Percentiles rank a stretch among this genome's conserved stretches.
Evolutionary conservation across 2,888 invertebrate species (phyloP).

Genomic region (Coremacera marginata): DNA sequence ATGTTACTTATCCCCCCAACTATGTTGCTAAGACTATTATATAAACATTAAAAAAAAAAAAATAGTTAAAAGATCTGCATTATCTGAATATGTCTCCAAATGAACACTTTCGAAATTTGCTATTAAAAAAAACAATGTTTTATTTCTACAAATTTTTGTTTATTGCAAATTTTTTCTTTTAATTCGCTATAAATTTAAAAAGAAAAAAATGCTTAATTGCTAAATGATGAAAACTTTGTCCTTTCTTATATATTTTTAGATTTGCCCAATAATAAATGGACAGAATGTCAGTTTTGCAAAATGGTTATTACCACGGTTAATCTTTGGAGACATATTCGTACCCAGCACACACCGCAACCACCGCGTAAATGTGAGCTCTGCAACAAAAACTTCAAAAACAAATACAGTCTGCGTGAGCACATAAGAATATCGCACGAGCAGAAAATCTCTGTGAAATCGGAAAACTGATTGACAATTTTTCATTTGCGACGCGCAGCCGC

Average conservation of each 20-base stretch:
- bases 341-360: conserved; percentile 69
- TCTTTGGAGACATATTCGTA: conserved; percentile 71
- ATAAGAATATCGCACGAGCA: conserved; percentile 69
- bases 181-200: conserved; percentile 31
- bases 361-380: conserved; percentile 69
- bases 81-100: conserved; percentile 69
- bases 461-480: conserved; percentile 62
- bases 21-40: too few relatives aligned
- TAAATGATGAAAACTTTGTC: conserved; percentile 47
- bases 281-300: conserved; percentile 71
- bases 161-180: conserved; percentile 17
- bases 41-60: background rate
- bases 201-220: conserved; percentile 38
- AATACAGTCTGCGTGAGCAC: conserved; percentile 69
- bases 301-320: conserved; percentile 70
- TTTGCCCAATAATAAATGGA: conserved; percentile 70
- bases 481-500: conserved; percentile 49
- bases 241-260: conserved; percentile 69
- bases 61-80: conserved; percentile 21
- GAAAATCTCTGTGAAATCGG: conserved; percentile 64
- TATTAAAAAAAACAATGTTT: conserved; percentile 17
- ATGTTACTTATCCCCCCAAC: too few relatives aligned
- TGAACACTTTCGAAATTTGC: conserved; percentile 41
- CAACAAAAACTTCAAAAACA: conserved; percentile 70
- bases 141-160: conserved; percentile 34